Percentiles rank a stretch among this genome's conserved stretches.
Conservation (phyloP, 2,113 vertebrate species). For the Tetraodon nigroviridis region DNA sequence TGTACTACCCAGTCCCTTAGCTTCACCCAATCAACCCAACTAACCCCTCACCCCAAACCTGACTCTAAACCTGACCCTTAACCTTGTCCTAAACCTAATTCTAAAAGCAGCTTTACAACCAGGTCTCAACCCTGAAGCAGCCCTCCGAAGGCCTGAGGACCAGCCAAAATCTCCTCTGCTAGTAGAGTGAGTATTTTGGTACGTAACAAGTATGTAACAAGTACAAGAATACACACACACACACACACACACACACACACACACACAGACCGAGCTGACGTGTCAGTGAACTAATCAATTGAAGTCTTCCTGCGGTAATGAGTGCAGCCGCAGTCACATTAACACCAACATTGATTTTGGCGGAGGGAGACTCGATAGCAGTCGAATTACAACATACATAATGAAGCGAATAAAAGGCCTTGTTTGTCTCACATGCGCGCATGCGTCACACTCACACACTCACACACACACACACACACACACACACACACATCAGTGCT, state of each 20-base stretch:
- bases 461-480: slow-evolving; percentile 2
- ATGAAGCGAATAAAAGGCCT: slow-evolving; percentile 61
- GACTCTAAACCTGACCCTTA: no score
- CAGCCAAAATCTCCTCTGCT: no score
- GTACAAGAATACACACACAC: background rate
- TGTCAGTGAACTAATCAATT: slow-evolving; percentile 63
- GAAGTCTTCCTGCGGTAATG: slow-evolving; percentile 56
- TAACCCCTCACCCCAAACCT: no score
- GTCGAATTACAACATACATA: slow-evolving; percentile 56
- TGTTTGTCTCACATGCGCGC: slow-evolving; percentile 32
- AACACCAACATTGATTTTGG: slow-evolving; percentile 62
- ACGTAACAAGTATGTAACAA: background rate
- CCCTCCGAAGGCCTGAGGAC: no score
- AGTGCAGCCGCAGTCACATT: slow-evolving; percentile 62
- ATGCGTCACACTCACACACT: background rate
- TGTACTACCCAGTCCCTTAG: no score
- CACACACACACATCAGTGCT: slow-evolving; percentile 48
- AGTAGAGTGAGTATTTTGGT: no score
- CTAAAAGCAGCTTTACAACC: no score
- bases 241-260: slow-evolving; percentile 1
- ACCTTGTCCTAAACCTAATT: no score
- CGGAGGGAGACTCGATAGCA: slow-evolving; percentile 46
- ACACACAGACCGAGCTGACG: slow-evolving; percentile 18
- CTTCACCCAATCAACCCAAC: no score
- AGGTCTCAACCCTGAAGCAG: no score